Base-by-base conservation (phyloP, 2,113 vertebrate genomes). In the Nasalis larvatus region DNA sequence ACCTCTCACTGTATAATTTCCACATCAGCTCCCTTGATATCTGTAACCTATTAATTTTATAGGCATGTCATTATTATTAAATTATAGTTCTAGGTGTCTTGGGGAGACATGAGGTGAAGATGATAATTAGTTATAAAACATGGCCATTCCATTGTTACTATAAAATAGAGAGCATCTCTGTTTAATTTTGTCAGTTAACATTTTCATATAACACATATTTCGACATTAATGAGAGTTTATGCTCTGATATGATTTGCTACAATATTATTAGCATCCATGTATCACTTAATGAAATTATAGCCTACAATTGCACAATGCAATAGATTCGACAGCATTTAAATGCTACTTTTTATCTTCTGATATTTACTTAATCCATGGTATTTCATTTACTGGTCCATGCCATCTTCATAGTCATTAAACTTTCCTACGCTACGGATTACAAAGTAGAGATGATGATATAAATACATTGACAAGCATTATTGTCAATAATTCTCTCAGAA, bases 21-120 rank as follows among this genome's bases (percentile, higher is more conserved):
- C 86, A 90, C 25, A 92, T 86, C 71, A 52, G 16, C 42, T 93
- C 93, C 56, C 96, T 98, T 97, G 96, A 97, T 93, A 90, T 95
- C 86, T 93, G 71, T 89, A 96, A 96, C 93, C 52, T 97, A 91
- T 94, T 97, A 97, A 77, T 77, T 97, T 97, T 94, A 96, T 82
- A 95, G 23, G 76, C 63, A 86, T 98, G 96, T 56, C 91, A 92
- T 97, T 95, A 92, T 96, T 93, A 96, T 87, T 94, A 97, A 98
- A 91, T 97, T 97, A 96, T 54, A 73, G 42, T 94, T 90, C 63
- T 97, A 92, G 49, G 63, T 97, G 21, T 97, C 93, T 91, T 93
- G 88, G 77, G 77, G 30, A 89, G 21, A 91, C 17, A 66, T 13
- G 8, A 95, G 20, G n/a, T 12, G 47, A 94, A 84, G 30, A 78